Conservation (phyloP, 1,140 invertebrate genomes). For the Harpegnathos saltator region DNA sequence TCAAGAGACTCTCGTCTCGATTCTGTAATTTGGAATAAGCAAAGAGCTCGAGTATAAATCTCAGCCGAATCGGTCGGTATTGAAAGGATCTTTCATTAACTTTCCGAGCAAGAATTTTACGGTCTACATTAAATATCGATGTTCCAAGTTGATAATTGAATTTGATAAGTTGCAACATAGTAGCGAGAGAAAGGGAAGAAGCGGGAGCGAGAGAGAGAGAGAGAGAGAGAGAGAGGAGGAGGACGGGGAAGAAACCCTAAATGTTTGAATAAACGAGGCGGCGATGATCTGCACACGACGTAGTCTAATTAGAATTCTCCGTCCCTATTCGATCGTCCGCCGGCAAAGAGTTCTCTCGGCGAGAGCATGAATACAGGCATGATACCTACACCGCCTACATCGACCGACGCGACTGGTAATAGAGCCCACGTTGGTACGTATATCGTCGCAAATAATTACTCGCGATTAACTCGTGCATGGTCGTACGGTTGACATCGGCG, state of each 20-base stretch:
- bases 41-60: background rate
- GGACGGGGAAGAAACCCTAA: no score
- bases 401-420: conserved; percentile 13
- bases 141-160: background rate
- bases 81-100: background rate
- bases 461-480: background rate
- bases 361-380: background rate
- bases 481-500: conserved; percentile 3
- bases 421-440: background rate
- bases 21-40: background rate
- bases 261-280: conserved; percentile 3
- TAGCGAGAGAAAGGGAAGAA: no score
- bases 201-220: no score
- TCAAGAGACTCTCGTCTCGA: background rate
- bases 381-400: background rate
- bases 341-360: background rate
- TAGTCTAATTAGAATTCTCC: background rate
- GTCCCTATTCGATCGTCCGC: background rate
- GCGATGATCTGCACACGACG: background rate
- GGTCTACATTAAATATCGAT: no score
- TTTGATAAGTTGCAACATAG: no score
- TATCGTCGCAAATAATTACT: background rate
- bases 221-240: no score
- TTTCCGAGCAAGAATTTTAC: background rate
- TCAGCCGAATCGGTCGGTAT: background rate